These are phyloP conservation scores for Drosophila formosana DNA, from an alignment of 2,888 invertebrate species.

Conservation along the genomic window DNA sequence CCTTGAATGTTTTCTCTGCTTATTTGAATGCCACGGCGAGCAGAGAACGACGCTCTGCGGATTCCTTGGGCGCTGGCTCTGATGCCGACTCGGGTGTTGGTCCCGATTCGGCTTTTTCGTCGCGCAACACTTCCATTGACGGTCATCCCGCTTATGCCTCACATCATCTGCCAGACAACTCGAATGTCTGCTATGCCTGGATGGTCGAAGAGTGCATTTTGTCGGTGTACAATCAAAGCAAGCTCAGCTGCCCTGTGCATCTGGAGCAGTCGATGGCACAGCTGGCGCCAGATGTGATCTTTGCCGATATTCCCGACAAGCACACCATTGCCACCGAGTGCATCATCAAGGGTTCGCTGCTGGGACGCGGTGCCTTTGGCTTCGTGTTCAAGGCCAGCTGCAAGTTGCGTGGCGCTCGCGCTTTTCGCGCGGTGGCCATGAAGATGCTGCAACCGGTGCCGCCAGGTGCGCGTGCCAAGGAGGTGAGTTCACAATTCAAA, in stretches of 20 bases:
- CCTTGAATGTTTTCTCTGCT: conserved; percentile 80
- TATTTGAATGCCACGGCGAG: conserved; percentile 80
- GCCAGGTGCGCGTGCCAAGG: conserved; percentile 87
- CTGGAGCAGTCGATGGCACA: conserved; percentile 90
- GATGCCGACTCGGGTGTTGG: conserved; percentile 96
- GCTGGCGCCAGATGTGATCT: conserved; percentile 97
- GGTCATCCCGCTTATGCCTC: conserved; percentile 87
- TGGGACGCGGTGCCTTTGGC: conserved; percentile 99
- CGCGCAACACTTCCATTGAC: conserved; percentile 93
- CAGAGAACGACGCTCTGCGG: conserved; percentile 76
- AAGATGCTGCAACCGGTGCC: conserved; percentile 98
- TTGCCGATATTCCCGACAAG: conserved; percentile 94
- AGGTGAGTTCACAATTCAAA: conserved; percentile 61
- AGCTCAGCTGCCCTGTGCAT: conserved; percentile 92
- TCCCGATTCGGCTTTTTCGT: conserved; percentile 92
- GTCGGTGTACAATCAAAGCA: conserved; percentile 91
- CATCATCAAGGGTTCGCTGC: conserved; percentile 90
- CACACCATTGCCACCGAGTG: conserved; percentile 93
- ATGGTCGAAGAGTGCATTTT: conserved; percentile 98
- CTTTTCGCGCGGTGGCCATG: conserved; percentile 92
- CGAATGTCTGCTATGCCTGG: conserved; percentile 90
- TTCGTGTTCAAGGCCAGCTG: conserved; percentile 95
- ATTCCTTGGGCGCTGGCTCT: conserved; percentile 87
- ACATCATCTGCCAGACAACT: conserved; percentile 82
- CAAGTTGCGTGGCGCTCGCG: conserved; percentile 87